These are phyloP conservation scores for Eupithecia subumbrata DNA, from an alignment of 2,888 invertebrate genomes.

Conservation along the genomic window DNA sequence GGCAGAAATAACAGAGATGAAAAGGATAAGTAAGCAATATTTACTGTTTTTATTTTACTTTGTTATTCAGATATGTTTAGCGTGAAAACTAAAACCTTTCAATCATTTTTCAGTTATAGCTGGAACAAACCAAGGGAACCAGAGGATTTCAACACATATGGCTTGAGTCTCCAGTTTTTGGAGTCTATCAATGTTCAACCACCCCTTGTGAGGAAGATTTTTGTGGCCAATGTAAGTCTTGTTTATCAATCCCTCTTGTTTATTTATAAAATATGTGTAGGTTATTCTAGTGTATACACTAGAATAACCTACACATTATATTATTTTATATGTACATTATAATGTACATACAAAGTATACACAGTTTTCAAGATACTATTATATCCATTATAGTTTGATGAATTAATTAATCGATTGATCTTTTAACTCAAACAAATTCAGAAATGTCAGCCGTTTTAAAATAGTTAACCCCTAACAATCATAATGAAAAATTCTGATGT, in stretches of 20 bases:
- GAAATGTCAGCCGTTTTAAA: background rate
- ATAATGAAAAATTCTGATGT: background rate
- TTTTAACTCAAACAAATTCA: background rate
- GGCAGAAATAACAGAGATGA: conserved; percentile 73
- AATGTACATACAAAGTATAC: background rate
- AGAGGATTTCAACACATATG: conserved; percentile 93
- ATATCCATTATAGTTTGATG: background rate
- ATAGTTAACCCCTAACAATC: background rate
- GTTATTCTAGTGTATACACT: background rate
- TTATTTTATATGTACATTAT: too few species aligned
- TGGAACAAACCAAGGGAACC: conserved; percentile 83
- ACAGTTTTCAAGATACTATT: background rate
- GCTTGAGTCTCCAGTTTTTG: conserved; percentile 96
- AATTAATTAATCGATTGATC: background rate
- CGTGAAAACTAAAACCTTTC: background rate
- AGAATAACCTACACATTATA: too few species aligned
- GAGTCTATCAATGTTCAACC: conserved; percentile 97
- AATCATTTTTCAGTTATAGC: conserved; percentile 54
- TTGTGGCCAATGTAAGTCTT: conserved; percentile 98
- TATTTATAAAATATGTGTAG: background rate
- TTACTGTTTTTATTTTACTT: background rate
- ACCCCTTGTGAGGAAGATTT: conserved; percentile 96
- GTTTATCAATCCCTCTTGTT: background rate
- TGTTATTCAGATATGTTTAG: too few species aligned
- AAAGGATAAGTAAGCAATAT: conserved; percentile 66